A percentile compares a stretch with the other conserved stretches of the same genome.
phyloP scores from a whole-genome alignment of 2,113 vertebrate genomes.

The Colistium nudipinnis region DNA sequence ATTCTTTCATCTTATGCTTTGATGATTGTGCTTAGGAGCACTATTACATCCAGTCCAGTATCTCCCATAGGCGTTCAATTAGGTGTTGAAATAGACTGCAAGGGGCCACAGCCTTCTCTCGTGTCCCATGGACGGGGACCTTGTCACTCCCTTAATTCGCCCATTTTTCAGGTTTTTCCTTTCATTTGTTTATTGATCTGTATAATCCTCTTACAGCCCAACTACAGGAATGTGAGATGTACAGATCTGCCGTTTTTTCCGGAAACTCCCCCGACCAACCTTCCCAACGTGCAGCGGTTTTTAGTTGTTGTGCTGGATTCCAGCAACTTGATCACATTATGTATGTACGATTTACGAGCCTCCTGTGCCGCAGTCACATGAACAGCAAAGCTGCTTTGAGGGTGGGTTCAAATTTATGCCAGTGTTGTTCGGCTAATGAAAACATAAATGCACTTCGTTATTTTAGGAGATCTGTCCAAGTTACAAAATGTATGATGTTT shows the following conservation, averaged over 20 bases:
- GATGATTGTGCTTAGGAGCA: neutral
- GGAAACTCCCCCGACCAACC: too few species aligned
- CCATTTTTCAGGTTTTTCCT: neutral
- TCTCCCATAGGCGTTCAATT: neutral
- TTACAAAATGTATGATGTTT: conserved; percentile 16
- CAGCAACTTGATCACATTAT: conserved; percentile 24
- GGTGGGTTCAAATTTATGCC: neutral
- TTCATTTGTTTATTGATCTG: conserved; percentile 6
- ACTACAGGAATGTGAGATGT: neutral
- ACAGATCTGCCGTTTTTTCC: neutral
- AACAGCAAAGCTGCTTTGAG: conserved; percentile 18
- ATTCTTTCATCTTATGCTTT: neutral
- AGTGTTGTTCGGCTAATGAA: neutral
- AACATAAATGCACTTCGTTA: neutral
- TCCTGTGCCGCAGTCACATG: neutral
- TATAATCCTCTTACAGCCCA: conserved; percentile 9
- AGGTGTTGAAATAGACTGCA: neutral
- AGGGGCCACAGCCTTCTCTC: neutral
- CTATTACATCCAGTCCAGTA: neutral
- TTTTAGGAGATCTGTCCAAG: conserved; percentile 7
- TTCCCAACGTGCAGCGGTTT: conserved; percentile 2
- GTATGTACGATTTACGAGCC: conserved; percentile 17
- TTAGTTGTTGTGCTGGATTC: conserved; percentile 12
- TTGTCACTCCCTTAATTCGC: neutral
- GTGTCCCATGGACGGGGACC: neutral